A percentile compares a stretch with the other conserved stretches of the same genome.
These are phyloP conservation scores for Circaetus gallicus DNA, from an alignment of 2,113 vertebrate species.

Conservation along the genomic window DNA sequence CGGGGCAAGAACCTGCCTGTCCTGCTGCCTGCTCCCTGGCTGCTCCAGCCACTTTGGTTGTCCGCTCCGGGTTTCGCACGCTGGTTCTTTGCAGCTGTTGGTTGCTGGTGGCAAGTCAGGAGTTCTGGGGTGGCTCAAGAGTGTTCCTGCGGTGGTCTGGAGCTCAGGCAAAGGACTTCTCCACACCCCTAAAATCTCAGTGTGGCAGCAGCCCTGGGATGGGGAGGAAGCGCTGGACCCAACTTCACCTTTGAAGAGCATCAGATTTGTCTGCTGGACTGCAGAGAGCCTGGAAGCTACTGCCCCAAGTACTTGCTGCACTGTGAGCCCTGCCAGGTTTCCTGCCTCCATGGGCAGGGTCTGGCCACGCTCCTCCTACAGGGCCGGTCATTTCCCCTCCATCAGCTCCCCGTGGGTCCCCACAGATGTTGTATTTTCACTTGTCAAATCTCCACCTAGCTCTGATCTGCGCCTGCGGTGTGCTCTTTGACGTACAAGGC, in stretches of 20 bases:
- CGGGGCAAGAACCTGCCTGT: background rate
- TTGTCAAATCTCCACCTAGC: background rate
- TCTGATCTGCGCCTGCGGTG: background rate
- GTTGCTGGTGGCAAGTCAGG: background rate
- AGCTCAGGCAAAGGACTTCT: background rate
- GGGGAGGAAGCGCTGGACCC: background rate
- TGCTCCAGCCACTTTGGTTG: background rate
- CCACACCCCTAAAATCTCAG: background rate
- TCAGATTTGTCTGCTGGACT: background rate
- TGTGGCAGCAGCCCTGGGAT: background rate
- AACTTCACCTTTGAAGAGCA: background rate
- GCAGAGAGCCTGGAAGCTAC: background rate
- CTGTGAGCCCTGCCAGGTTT: background rate
- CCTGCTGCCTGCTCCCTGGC: background rate
- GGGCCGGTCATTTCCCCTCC: background rate
- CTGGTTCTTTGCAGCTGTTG: background rate
- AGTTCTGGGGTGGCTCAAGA: fast-evolving
- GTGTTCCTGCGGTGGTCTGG: background rate
- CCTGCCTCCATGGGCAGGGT: background rate
- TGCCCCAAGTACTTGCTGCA: fast-evolving
- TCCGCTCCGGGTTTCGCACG: fast-evolving
- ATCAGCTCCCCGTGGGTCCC: background rate
- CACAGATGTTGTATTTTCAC: background rate
- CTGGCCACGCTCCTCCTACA: background rate
- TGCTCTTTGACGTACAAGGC: background rate